phyloP scores from a whole-genome alignment of 2,113 vertebrate species.

The Phoenicopterus ruber region DNA sequence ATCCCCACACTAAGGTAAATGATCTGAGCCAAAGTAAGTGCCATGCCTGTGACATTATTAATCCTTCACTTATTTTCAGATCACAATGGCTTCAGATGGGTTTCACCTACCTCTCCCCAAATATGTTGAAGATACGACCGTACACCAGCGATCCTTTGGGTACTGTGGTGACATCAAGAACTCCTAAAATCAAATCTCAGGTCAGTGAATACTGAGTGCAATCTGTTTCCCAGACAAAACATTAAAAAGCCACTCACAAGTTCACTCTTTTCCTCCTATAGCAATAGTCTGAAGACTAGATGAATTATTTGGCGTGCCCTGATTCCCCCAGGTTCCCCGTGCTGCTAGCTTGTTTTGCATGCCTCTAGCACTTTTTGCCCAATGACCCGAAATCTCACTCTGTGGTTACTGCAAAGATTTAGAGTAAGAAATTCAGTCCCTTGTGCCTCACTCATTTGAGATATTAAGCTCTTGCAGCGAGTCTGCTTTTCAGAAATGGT shows the following conservation, averaged over 20 bases:
- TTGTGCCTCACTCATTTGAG: background rate
- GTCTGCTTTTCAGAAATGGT: background rate
- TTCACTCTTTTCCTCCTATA: background rate
- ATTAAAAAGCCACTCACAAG: background rate
- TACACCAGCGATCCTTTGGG: conserved; percentile 73
- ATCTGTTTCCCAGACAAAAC: background rate
- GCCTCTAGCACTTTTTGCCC: background rate
- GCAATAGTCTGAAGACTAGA: background rate
- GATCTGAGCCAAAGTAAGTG: background rate
- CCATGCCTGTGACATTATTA: background rate
- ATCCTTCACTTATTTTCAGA: background rate
- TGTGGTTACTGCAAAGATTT: background rate
- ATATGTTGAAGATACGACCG: conserved; percentile 52
- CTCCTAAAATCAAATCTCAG: conserved; percentile 61
- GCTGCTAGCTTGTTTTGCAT: background rate
- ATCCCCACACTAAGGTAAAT: background rate
- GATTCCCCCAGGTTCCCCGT: background rate
- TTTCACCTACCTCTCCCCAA: conserved; percentile 74
- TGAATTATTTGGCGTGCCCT: background rate
- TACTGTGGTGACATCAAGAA: conserved; percentile 78
- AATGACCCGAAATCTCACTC: background rate
- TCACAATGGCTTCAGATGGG: background rate
- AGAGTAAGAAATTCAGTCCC: background rate
- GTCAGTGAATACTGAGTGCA: background rate
- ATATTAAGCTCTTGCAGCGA: background rate